phyloP scores from a whole-genome alignment of 2,113 vertebrate species.

The Calonectris borealis region DNA sequence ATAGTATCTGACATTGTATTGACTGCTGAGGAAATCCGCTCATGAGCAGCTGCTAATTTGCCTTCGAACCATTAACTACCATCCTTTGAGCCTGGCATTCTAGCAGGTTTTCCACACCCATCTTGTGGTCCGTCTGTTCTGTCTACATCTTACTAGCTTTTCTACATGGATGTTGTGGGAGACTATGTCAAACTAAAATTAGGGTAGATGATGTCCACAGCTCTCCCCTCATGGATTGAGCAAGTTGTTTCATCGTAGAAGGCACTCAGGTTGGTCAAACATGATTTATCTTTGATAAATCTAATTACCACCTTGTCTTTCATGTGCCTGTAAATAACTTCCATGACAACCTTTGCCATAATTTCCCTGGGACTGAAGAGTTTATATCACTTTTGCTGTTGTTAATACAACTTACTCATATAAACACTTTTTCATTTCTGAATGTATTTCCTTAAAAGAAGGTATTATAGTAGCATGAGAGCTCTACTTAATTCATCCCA shows the following conservation, averaged over 20 bases:
- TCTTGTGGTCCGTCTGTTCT: neutral
- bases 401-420: neutral
- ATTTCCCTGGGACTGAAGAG: neutral
- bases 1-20: neutral
- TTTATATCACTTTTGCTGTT: neutral
- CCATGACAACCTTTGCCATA: neutral
- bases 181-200: neutral
- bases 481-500: neutral
- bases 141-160: neutral
- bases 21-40: neutral
- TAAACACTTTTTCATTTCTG: neutral
- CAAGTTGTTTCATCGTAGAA: neutral
- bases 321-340: neutral
- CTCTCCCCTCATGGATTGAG: neutral
- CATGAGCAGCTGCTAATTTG: neutral
- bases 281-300: neutral
- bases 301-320: neutral
- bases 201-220: neutral
- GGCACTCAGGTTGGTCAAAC: neutral
- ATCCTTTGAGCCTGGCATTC: neutral
- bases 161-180: neutral
- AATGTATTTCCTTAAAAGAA: neutral
- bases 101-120: neutral
- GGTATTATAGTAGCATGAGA: neutral
- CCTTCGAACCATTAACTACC: neutral